Percentiles rank a stretch among this genome's conserved stretches.
phyloP scores from a whole-genome alignment of 2,797 vertebrate genomes.

The Orestias chungarensis region DNA sequence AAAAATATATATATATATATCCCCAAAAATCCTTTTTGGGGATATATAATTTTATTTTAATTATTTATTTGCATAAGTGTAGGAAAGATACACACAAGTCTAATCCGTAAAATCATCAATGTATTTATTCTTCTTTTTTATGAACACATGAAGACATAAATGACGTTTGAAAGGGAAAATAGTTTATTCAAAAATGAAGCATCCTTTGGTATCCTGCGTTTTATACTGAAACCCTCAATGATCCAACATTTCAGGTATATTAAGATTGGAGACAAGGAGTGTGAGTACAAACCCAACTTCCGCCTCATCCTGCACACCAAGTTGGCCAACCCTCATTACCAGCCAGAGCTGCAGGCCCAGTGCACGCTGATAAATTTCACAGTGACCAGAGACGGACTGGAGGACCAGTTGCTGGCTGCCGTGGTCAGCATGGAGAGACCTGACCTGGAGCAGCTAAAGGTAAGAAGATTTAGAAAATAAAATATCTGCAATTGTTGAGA shows the following conservation, averaged over 20 bases:
- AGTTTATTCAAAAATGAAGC: too few species aligned
- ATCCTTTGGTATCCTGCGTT: neutral
- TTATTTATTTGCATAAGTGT: neutral
- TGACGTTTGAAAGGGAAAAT: neutral
- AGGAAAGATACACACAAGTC: neutral
- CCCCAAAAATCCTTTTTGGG: too few species aligned
- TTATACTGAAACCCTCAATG: neutral
- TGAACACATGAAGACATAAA: neutral
- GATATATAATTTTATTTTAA: neutral
- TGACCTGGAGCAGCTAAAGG: conserved; percentile 94
- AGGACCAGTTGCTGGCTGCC: conserved; percentile 92
- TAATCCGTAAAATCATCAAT: neutral
- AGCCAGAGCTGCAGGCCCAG: conserved; percentile 96
- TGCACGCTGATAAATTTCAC: conserved; percentile 97
- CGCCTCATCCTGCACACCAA: conserved; percentile 95
- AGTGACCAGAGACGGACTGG: conserved; percentile 89
- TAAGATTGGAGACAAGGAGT: conserved; percentile 95
- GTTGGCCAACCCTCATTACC: conserved; percentile 94
- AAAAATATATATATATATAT: too few species aligned
- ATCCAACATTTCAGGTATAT: conserved; percentile 80
- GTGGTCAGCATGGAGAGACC: conserved; percentile 94
- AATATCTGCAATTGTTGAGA: neutral
- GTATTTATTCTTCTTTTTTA: neutral
- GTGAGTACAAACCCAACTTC: conserved; percentile 89
- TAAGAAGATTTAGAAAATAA: conserved; percentile 47